Conservation (phyloP, 1,140 invertebrate genomes). For the Drosophila nikananu region DNA sequence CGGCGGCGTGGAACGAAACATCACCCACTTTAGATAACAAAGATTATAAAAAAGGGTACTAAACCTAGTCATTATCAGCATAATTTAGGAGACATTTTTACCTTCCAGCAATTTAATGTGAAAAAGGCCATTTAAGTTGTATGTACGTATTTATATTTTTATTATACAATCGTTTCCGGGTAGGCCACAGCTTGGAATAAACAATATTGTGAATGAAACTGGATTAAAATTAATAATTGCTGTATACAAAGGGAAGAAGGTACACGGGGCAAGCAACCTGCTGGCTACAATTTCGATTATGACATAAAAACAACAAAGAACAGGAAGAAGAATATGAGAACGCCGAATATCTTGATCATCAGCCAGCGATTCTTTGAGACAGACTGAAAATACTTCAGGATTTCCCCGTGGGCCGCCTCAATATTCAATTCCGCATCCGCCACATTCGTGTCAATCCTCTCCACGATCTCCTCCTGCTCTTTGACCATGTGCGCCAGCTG, state of each 20-base stretch:
- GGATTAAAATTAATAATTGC: conserved; percentile 35
- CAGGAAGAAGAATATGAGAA: conserved; percentile 99
- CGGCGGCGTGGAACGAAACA: not conserved
- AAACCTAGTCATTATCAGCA: conserved; percentile 49
- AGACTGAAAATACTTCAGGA: conserved; percentile 99
- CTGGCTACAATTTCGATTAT: conserved; percentile 85
- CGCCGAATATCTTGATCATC: conserved; percentile 99
- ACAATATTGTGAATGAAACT: conserved; percentile 46
- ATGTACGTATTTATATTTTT: conserved; percentile 68
- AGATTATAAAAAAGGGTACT: conserved; percentile 40
- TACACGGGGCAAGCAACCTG: conserved; percentile 28
- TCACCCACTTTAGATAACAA: conserved; percentile 28
- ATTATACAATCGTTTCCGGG: conserved; percentile 60
- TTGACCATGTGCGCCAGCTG: conserved; percentile 99
- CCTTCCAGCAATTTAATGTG: not conserved
- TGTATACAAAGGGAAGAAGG: conserved; percentile 33
- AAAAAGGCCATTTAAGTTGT: conserved; percentile 12
- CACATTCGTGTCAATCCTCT: conserved; percentile 98
- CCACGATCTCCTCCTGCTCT: conserved; percentile 99
- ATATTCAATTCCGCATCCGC: conserved; percentile 98
- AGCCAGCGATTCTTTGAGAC: conserved; percentile 99
- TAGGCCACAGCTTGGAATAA: conserved; percentile 50
- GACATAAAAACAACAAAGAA: conserved; percentile 99
- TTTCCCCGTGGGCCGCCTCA: conserved; percentile 98
- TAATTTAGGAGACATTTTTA: conserved; percentile 7